Evolutionary conservation across 2,797 vertebrate species (phyloP).

Genomic region (Fratercula arctica): DNA sequence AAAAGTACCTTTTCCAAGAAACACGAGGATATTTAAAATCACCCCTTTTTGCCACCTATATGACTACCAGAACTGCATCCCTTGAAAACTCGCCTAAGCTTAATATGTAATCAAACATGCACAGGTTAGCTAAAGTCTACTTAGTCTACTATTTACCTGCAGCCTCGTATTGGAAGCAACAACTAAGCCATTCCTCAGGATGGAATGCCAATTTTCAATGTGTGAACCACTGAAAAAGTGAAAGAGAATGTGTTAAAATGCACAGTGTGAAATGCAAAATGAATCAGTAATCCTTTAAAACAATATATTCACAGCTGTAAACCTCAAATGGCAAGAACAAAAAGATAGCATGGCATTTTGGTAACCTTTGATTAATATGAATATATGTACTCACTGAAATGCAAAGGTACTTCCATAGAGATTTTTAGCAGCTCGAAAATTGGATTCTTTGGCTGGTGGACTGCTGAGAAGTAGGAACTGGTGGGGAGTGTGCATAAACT

Average conservation of each 20-base stretch:
- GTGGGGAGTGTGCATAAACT: neutral
- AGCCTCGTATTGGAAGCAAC: conserved; percentile 91
- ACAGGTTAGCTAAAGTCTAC: neutral
- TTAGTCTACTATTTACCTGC: conserved; percentile 77
- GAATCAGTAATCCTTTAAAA: neutral
- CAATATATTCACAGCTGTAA: neutral
- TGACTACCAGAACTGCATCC: neutral
- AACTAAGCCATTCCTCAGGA: conserved; percentile 89
- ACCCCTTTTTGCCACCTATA: neutral
- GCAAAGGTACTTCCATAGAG: conserved; percentile 91
- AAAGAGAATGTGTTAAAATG: neutral
- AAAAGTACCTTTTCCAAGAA: neutral
- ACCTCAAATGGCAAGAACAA: neutral
- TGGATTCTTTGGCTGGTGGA: conserved; percentile 88
- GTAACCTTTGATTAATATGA: neutral
- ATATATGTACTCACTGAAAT: conserved; percentile 85
- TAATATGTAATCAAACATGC: neutral
- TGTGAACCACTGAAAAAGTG: conserved; percentile 83
- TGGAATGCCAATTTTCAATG: conserved; percentile 94
- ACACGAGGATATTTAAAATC: neutral
- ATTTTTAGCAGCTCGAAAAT: conserved; percentile 91
- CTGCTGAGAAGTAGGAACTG: neutral
- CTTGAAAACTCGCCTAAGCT: neutral
- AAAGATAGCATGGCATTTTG: neutral
- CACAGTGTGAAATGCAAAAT: neutral